Evolutionary conservation across 2,113 vertebrate species (phyloP).

Genomic region (Dinomys branickii): DNA sequence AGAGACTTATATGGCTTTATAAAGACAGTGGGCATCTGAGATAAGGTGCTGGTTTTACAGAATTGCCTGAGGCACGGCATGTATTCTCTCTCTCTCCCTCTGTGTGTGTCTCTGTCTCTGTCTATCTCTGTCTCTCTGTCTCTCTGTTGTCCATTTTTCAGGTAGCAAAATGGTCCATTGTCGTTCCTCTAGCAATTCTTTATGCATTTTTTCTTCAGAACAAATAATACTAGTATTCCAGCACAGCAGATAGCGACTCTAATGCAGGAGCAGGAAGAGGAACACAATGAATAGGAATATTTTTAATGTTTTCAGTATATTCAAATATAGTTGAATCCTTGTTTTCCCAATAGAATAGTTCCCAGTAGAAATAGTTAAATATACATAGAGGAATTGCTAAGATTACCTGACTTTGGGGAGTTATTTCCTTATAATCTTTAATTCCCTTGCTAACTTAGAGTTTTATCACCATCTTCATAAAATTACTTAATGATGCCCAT

Average conservation of each 20-base stretch:
- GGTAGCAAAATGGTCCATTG: neutral
- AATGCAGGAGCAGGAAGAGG: neutral
- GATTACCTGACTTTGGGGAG: conserved; percentile 20
- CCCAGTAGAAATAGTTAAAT: conserved; percentile 30
- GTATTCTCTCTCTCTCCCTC: neutral
- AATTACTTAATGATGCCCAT: conserved; percentile 37
- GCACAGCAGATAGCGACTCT: neutral
- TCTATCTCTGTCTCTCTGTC: neutral
- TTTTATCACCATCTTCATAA: conserved; percentile 18
- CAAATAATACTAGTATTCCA: conserved; percentile 1
- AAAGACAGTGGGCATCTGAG: neutral
- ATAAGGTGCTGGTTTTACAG: neutral
- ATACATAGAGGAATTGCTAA: conserved; percentile 10
- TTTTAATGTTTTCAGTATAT: conserved; percentile 45
- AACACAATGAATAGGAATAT: neutral
- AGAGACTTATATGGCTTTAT: neutral
- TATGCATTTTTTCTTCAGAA: neutral
- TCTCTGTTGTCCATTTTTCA: neutral
- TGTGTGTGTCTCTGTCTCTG: too few relatives aligned
- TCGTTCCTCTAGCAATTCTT: neutral
- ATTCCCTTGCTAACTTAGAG: conserved; percentile 21
- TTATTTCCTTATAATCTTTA: conserved; percentile 29
- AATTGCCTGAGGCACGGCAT: neutral
- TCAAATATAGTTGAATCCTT: conserved; percentile 50
- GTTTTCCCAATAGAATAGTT: neutral